phyloP scores from a whole-genome alignment of 2,888 invertebrate species.

The Drosophila antonietae region DNA sequence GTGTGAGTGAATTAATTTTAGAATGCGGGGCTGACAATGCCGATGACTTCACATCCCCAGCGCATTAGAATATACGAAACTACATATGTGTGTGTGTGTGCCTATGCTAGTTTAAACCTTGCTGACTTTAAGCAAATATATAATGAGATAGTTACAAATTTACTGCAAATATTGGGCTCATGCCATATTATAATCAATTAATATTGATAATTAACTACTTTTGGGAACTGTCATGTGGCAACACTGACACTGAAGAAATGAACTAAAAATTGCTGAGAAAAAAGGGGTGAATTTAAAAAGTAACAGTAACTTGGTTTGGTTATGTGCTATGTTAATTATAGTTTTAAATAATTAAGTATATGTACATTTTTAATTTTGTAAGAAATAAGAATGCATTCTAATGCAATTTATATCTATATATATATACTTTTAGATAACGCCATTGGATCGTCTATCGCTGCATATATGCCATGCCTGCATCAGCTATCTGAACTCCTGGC shows the following conservation, averaged over 20 bases:
- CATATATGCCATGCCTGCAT: slow-evolving; percentile 84
- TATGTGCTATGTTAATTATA: neutral
- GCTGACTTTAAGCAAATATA: neutral
- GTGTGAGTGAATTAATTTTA: slow-evolving; percentile 25
- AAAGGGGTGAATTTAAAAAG: neutral
- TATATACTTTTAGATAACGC: slow-evolving; percentile 76
- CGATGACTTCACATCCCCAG: slow-evolving; percentile 16
- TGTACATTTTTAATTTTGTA: too few species aligned
- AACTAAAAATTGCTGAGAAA: too few species aligned
- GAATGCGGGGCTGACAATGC: slow-evolving; percentile 19
- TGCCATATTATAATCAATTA: neutral
- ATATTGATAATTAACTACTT: neutral
- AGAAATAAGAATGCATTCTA: neutral
- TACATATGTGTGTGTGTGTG: neutral
- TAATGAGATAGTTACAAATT: too few species aligned
- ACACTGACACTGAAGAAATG: neutral
- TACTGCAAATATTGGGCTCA: too few species aligned
- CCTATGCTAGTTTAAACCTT: neutral
- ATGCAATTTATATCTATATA: neutral
- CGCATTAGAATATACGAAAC: neutral
- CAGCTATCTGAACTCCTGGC: slow-evolving; percentile 85
- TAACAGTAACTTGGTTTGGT: neutral
- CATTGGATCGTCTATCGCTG: slow-evolving; percentile 82
- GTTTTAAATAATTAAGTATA: neutral
- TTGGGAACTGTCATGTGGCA: neutral